phyloP scores from a whole-genome alignment of 2,797 vertebrate species.

The Scomberomorus guttatus region DNA sequence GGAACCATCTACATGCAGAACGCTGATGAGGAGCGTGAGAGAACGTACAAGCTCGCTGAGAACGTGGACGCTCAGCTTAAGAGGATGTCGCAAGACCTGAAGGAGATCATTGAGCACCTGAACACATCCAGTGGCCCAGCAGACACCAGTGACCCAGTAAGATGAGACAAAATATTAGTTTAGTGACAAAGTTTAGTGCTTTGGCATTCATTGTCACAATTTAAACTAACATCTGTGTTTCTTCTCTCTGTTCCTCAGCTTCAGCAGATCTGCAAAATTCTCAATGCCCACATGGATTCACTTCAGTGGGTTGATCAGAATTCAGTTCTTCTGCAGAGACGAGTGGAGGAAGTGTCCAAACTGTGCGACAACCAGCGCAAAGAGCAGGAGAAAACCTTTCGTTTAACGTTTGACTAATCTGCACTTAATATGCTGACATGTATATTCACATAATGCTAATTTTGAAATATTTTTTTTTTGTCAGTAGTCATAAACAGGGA shows the following conservation, averaged over 20 bases:
- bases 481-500: neutral
- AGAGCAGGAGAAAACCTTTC: constrained; percentile 94
- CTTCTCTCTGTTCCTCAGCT: constrained; percentile 81
- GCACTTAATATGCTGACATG: neutral
- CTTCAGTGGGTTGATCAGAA: constrained; percentile 95
- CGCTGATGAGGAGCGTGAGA: constrained; percentile 95
- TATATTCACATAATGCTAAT: constrained; percentile 8
- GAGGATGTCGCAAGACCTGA: constrained; percentile 94
- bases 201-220: neutral
- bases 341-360: constrained; percentile 95
- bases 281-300: constrained; percentile 95
- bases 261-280: constrained; percentile 94
- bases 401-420: constrained; percentile 90
- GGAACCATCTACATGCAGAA: constrained; percentile 98
- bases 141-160: constrained; percentile 90
- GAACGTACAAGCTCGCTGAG: constrained; percentile 94
- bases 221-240: neutral
- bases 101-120: constrained; percentile 92
- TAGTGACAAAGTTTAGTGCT: neutral
- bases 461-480: neutral
- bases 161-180: neutral
- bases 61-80: constrained; percentile 94
- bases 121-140: constrained; percentile 89
- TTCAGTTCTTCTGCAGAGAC: constrained; percentile 93
- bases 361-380: constrained; percentile 93